Base-by-base conservation (phyloP, 2,113 vertebrate genomes). In the Sminthopsis crassicaudata region DNA sequence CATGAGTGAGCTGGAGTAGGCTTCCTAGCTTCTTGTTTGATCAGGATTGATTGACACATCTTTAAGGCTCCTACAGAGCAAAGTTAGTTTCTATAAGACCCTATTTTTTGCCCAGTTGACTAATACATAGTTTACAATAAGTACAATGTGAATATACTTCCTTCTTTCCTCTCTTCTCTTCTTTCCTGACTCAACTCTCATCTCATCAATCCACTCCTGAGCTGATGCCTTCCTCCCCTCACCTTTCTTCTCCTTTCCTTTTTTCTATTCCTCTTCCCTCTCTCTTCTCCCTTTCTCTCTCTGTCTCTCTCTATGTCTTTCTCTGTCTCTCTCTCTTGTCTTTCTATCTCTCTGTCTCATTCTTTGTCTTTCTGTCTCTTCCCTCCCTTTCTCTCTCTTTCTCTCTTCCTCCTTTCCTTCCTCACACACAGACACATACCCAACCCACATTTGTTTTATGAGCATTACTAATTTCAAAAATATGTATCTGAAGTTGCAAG, bases 1-100 rank as follows among this genome's bases (percentile, higher is more conserved):
- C 60, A 50, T 46, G 50, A 93, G 93, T 94, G 76, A 0, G 52
- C 25, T 91, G 94, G 67, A 95, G 91, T 94, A 50, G 52, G 53
- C 97, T 96, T 93, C 90, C 89, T 24, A 95, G 95, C 92, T 95
- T 97, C 96, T 94, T 97, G 95, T 96, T 95, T 92, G 95, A 92
- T 90, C 96, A 25, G 52, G 60, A 93, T 46, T 97, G 90, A 97
- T 50, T 76, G 94, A 94, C 94, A 5, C 2, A 23, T 93, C 94
- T 97, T 95, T 93, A 92, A 95, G 96, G 91, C 90, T 92, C 95
- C 12, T 67, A 46, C 42, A 50, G 8, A 16, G 93, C 50, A 50
- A 90, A 92, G 27, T 92, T 54, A 48, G 42, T 96, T 97, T 92
- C 91, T 97, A 25, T 89, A 91, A 97, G 94, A 50, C 90, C 55